Conservation (phyloP, 2,113 vertebrate species). For the Bubo blakistoni region DNA sequence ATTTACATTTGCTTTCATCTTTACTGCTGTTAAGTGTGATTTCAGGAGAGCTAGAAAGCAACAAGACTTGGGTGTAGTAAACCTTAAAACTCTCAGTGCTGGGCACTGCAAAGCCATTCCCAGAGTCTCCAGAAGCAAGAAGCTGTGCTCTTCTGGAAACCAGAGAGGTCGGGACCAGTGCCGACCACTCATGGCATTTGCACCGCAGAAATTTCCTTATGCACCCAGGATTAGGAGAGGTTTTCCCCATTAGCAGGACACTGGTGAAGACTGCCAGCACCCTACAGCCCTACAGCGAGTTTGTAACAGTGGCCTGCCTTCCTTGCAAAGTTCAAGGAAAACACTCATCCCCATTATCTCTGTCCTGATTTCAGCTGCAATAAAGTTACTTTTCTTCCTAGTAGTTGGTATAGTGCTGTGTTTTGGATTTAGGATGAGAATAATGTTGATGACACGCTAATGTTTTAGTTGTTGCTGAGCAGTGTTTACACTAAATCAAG, state of each 20-base stretch:
- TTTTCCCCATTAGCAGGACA: background rate
- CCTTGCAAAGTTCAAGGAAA: background rate
- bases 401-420: too few species aligned
- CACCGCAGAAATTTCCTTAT: background rate
- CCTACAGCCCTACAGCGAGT: background rate
- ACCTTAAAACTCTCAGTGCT: background rate
- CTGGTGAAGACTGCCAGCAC: background rate
- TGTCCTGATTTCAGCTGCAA: background rate
- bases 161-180: background rate
- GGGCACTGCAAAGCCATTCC: background rate
- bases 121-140: background rate
- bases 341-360: background rate
- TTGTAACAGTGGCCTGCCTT: background rate
- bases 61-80: background rate
- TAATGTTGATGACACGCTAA: too few species aligned
- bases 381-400: too few species aligned
- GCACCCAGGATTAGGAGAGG: background rate
- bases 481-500: too few species aligned
- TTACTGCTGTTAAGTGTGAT: background rate
- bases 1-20: slow-evolving; percentile 50
- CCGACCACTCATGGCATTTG: accelerated
- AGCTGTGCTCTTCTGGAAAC: background rate
- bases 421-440: too few species aligned
- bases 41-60: background rate
- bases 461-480: too few species aligned